A percentile compares a stretch with the other conserved stretches of the same genome.
Conservation (phyloP, 2,113 vertebrate genomes). For the Calidris pugnax region DNA sequence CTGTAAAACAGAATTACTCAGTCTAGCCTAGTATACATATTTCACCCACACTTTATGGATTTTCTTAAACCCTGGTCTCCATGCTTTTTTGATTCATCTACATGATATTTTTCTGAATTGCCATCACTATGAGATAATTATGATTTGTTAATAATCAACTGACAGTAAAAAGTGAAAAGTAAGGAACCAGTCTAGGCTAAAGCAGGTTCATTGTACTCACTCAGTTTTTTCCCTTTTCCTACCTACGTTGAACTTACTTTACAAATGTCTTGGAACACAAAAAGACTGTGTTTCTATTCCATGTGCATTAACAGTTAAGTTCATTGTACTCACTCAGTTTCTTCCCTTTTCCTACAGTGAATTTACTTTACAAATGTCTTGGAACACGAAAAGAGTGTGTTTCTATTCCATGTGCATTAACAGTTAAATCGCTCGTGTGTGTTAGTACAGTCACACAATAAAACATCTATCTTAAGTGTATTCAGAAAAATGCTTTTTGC, state of each 20-base stretch:
- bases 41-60: neutral
- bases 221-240: neutral
- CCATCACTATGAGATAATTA: neutral
- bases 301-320: neutral
- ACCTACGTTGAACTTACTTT: neutral
- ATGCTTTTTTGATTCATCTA: neutral
- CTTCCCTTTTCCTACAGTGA: neutral
- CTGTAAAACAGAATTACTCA: neutral
- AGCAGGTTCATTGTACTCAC: neutral
- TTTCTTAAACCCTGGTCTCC: neutral
- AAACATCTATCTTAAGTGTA: neutral
- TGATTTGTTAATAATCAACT: neutral
- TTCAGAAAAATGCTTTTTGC: neutral
- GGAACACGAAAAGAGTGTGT: neutral
- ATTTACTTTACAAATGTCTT: neutral
- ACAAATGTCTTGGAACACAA: neutral
- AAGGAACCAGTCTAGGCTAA: neutral
- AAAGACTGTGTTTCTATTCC: neutral
- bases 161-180: neutral
- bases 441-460: neutral
- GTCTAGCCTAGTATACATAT: neutral
- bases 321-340: neutral
- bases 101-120: neutral
- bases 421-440: neutral
- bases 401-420: neutral